Conservation (phyloP, 1,140 invertebrate species). For the Scylla paramamosain region DNA sequence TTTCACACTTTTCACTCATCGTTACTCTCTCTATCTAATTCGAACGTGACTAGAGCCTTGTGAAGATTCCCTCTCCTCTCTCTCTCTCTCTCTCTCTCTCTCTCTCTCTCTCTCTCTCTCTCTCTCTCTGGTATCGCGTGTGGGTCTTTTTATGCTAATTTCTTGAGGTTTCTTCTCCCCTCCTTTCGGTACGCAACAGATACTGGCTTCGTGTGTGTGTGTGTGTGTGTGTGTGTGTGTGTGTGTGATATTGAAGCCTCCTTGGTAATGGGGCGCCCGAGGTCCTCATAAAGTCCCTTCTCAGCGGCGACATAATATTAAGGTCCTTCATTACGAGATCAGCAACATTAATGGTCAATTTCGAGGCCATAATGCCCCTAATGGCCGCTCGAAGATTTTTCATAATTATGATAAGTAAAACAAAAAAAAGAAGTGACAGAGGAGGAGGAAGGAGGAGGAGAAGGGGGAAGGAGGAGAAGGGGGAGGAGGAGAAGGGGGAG, state of each 20-base stretch:
- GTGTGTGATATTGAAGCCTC: not conserved
- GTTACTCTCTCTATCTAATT: too few relatives aligned
- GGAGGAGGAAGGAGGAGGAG: not conserved
- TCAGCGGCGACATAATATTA: constrained; percentile 22
- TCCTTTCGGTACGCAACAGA: too few relatives aligned
- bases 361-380: not conserved
- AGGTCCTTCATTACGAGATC: constrained; percentile 13
- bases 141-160: too few relatives aligned
- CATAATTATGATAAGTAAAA: constrained; percentile 16
- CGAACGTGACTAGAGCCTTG: not conserved
- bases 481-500: not conserved
- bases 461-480: not conserved
- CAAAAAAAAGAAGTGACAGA: not conserved
- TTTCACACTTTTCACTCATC: too few relatives aligned
- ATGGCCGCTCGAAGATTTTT: constrained; percentile 3
- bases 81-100: too few relatives aligned
- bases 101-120: too few relatives aligned
- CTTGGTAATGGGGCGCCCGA: not conserved
- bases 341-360: not conserved
- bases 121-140: too few relatives aligned
- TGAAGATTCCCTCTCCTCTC: too few relatives aligned
- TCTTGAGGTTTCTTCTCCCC: too few relatives aligned
- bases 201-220: too few relatives aligned
- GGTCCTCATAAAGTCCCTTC: constrained; percentile 9
- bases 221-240: too few relatives aligned